Evolutionary conservation across 92 coral and sea anemone genomes (phyloP), one percentile per base, ranked within the genome.

Genomic region (Palythoa grandis): DNA sequence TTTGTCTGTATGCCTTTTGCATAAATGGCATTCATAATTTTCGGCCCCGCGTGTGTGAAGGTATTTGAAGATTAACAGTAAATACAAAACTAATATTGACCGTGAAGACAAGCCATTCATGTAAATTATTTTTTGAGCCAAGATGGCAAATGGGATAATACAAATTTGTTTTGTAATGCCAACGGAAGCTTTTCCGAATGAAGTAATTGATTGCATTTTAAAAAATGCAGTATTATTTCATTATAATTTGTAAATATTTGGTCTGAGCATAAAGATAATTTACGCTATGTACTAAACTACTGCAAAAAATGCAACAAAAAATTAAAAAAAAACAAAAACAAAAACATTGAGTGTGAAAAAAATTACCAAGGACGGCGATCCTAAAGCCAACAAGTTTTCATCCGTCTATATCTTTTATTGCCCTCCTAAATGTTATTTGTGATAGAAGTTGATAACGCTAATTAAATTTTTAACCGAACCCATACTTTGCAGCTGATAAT

Each of bases 391-490:
- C 7, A 43, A 43, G 0, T 43, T 3, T 43, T 43, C 50, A 43
- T 43, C 50, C 50, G 35, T 29, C 24, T 43, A 23, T 48, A 22
- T 37, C 40, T 37, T 29, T 29, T 29, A 29, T 29, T 29, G 35
- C 35, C 35, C 35, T 29, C 35, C 35, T 29, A 29, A 29, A 29
- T 29, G 35, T 0, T 29, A 29, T 29, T 29, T 29, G 35, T 29
- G 35, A 29, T 29, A 29, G 19, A 24, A 67, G 29, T 29, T 35
- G 82, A 29, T 35, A 38, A 29, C 52, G 20, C 82, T 77, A 77
- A 77, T 77, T 77, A 57, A 37, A 77, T 77, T 19, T 77, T 77
- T 57, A 57, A 54, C 70, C 25, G 70, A 77, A 50, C 82, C 20
- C 70, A 77, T 67, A 56, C 25, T 77, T 35, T 77, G 68, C 17